phyloP scores from a whole-genome alignment of 2,888 invertebrate genomes.

The Drosophila nr. medialis region DNA sequence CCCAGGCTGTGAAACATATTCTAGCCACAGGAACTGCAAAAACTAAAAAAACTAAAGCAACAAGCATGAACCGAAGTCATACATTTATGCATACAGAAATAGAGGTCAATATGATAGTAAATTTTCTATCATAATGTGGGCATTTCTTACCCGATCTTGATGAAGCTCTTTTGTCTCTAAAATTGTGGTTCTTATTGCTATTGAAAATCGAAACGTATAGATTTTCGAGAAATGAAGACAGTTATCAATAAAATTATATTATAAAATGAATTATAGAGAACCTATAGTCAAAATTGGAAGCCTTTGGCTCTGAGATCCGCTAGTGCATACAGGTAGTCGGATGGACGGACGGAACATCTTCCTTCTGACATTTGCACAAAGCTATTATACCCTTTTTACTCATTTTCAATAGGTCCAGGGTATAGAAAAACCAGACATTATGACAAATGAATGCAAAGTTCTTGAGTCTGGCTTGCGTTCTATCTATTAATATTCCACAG shows the following conservation, averaged over 20 bases:
- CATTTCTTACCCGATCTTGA: background rate
- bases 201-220: background rate
- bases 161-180: background rate
- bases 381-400: background rate
- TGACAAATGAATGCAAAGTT: constrained; percentile 45
- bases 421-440: constrained; percentile 10
- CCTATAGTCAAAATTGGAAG: too few relatives aligned
- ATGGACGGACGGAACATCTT: background rate
- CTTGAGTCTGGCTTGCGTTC: background rate
- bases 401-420: background rate
- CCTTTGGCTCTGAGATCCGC: too few relatives aligned
- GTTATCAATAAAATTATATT: background rate
- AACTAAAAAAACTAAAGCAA: background rate
- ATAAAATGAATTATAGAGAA: too few relatives aligned
- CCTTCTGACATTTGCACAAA: background rate
- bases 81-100: background rate
- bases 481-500: constrained; percentile 16
- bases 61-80: background rate
- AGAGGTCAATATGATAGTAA: too few relatives aligned
- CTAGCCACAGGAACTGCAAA: background rate
- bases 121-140: background rate
- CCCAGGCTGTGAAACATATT: background rate
- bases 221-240: background rate
- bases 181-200: background rate
- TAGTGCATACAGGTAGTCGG: too few relatives aligned